Base-by-base conservation (phyloP, 2,888 invertebrate genomes). In the Alsophila aescularia region DNA sequence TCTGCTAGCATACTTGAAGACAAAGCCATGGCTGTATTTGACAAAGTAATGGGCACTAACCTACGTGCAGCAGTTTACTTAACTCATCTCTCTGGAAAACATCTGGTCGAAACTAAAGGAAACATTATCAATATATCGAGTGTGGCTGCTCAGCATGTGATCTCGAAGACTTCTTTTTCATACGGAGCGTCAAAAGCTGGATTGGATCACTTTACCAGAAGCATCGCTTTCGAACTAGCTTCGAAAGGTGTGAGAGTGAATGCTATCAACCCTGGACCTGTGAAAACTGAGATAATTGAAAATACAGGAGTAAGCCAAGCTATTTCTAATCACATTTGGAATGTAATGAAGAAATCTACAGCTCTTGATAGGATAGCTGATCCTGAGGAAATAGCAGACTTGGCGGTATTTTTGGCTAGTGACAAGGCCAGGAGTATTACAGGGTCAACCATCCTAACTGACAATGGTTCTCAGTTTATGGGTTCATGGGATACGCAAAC, bases 201-300 rank as follows among this genome's bases (percentile, higher is more conserved):
- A 1, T 81, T 98, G 2, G 98, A 98, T 87, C 97, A 98, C 75
- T 94, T 98, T 62, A 98, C 98, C 0, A 92, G 95, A 71, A 96
- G 96, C 76, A 89, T 94, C 3, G 97, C 98, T 2, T 83, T 97
- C 34, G 97, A 96, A 67, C 82, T 96, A 49, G 95, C 95, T 21
- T 61, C 91, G 0, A 94, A 94, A 72, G 93, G 94, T 59, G 95
- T 97, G 0, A 89, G 97, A 39, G 96, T 96, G 0, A 97, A 97
- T 80, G 92, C 94, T 43, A 96, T 97, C 0, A 96, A 96, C 82
- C 98, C 97, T 9, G 97, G 97, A 12, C 97, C 97, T 0, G 94
- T 95, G 1, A 75, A 94, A 2, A 97, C 97, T 29, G 53, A 66
- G 18, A 52, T 68, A 10, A 8, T 64, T 9, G 52, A 42, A 32